A percentile compares a stretch with the other conserved stretches of the same genome.
Evolutionary conservation across 2,888 invertebrate species (phyloP).

Genomic region (Gymnoscelis rufifasciata): DNA sequence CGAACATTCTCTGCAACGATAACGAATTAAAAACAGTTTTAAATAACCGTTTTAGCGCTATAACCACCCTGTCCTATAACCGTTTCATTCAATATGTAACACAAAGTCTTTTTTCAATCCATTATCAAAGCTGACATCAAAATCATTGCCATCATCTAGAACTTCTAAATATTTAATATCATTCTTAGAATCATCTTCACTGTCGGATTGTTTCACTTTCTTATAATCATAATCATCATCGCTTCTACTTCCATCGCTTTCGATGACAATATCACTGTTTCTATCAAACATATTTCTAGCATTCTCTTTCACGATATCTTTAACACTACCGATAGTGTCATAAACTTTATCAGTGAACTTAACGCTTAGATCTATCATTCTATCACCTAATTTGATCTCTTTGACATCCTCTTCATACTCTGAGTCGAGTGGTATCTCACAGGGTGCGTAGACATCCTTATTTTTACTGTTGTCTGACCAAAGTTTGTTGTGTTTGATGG

Average conservation of each 20-base stretch:
- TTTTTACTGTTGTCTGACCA: constrained; percentile 42
- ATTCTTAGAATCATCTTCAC: constrained; percentile 59
- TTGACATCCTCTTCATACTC: constrained; percentile 47
- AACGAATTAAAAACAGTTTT: too few relatives aligned
- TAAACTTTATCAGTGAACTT: constrained; percentile 57
- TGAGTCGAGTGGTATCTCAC: constrained; percentile 60
- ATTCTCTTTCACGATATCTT: constrained; percentile 46
- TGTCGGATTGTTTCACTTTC: constrained; percentile 50
- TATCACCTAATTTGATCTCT: constrained; percentile 43
- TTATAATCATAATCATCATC: constrained; percentile 38
- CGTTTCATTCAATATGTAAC: constrained; percentile 37
- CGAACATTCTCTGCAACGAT: too few relatives aligned
- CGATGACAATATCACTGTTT: constrained; percentile 43
- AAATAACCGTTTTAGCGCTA: too few relatives aligned
- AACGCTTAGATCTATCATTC: constrained; percentile 50
- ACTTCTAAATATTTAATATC: constrained; percentile 66
- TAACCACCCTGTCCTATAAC: not conserved
- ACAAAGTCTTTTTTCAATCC: constrained; percentile 23
- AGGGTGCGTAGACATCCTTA: constrained; percentile 55
- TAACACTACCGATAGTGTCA: constrained; percentile 56
- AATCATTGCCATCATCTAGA: constrained; percentile 64
- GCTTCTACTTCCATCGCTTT: constrained; percentile 35
- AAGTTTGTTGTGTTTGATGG: constrained; percentile 39
- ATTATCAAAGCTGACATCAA: constrained; percentile 42
- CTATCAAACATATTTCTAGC: constrained; percentile 52